These are phyloP conservation scores for Sebastiscus albofasciatus DNA, from an alignment of 2,797 vertebrate genomes.

Conservation along the genomic window DNA sequence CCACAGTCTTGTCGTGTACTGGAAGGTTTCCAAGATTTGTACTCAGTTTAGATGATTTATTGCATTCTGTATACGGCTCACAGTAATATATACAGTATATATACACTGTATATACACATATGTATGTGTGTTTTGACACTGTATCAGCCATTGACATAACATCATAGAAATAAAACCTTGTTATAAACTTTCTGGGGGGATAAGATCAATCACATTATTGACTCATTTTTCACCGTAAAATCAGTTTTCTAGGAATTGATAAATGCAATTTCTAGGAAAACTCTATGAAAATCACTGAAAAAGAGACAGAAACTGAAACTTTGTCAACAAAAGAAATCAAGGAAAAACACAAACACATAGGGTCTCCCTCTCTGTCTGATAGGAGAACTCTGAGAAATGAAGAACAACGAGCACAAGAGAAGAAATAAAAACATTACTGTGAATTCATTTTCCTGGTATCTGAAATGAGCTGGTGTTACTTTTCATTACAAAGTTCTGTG, in stretches of 20 bases:
- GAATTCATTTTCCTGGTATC: background rate
- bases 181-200: background rate
- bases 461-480: background rate
- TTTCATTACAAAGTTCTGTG: background rate
- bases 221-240: background rate
- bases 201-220: background rate
- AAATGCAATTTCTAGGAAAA: background rate
- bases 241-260: background rate
- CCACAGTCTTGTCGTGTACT: background rate
- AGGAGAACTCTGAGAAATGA: background rate
- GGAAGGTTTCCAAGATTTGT: background rate
- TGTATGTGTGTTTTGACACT: background rate
- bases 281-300: background rate
- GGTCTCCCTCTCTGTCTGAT: background rate
- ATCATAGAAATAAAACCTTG: background rate
- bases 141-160: background rate
- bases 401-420: background rate
- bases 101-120: background rate
- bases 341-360: background rate
- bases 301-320: background rate
- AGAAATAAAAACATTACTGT: background rate
- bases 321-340: background rate
- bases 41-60: background rate
- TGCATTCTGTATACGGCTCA: background rate
- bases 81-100: background rate